These are phyloP conservation scores for Oscheius sp. DNA, from an alignment of 1,140 invertebrate genomes.

Conservation along the genomic window DNA sequence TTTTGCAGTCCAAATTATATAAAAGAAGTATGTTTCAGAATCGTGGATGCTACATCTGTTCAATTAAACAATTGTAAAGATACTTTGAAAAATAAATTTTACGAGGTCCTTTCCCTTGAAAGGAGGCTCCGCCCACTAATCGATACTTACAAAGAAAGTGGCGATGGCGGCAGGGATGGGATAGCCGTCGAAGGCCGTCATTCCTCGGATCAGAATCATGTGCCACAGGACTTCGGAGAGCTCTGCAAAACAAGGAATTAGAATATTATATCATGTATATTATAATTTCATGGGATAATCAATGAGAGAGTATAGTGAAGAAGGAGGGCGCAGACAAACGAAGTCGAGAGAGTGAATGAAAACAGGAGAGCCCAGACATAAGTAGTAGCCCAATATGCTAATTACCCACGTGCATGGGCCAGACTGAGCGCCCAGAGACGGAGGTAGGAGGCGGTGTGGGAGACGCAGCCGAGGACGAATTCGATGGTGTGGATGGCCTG, in stretches of 20 bases:
- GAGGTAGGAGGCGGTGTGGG: constrained; percentile 91
- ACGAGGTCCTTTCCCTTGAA: too few relatives aligned
- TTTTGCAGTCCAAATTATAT: too few relatives aligned
- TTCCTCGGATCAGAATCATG: constrained; percentile 62
- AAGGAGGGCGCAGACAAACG: too few relatives aligned
- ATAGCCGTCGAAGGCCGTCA: constrained; percentile 61
- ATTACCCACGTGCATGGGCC: constrained; percentile 83
- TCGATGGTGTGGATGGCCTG: constrained; percentile 94
- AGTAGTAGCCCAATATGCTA: too few relatives aligned
- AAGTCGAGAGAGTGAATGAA: not conserved
- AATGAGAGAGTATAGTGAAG: too few relatives aligned
- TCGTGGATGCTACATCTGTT: too few relatives aligned
- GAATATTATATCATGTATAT: too few relatives aligned
- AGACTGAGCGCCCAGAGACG: constrained; percentile 91
- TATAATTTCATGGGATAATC: too few relatives aligned
- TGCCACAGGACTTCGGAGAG: constrained; percentile 64
- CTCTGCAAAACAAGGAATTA: constrained; percentile 49
- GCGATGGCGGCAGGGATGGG: constrained; percentile 69
- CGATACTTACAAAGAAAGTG: constrained; percentile 68
- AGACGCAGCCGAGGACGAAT: constrained; percentile 89
- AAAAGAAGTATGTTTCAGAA: too few relatives aligned
- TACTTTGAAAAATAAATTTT: too few relatives aligned
- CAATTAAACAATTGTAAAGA: too few relatives aligned
- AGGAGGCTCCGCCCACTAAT: too few relatives aligned
- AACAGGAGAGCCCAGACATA: not conserved